These are phyloP conservation scores for Acyrthosiphon pisum DNA, from an alignment of 1,140 invertebrate genomes.

Conservation along the genomic window DNA sequence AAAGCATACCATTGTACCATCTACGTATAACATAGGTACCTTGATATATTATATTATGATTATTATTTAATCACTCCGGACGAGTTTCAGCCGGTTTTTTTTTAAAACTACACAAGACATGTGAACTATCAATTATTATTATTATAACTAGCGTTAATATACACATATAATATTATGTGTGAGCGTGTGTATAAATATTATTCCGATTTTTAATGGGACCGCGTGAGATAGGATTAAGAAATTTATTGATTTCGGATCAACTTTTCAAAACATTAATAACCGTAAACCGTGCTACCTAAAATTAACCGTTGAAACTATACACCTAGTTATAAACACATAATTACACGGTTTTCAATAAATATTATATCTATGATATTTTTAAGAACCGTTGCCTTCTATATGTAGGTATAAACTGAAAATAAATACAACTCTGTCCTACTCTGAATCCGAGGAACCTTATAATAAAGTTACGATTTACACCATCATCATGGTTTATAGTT, in stretches of 20 bases:
- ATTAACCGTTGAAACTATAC: neutral
- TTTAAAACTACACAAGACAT: neutral
- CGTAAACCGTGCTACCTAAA: neutral
- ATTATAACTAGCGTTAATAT: neutral
- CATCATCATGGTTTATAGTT: neutral
- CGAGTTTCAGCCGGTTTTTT: neutral
- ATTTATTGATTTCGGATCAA: neutral
- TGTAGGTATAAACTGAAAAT: neutral
- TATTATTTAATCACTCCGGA: neutral
- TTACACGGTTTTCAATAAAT: neutral
- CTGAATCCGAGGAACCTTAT: neutral
- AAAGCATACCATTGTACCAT: too few relatives aligned
- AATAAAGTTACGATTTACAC: neutral
- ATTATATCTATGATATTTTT: neutral
- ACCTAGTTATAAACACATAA: constrained; percentile 10
- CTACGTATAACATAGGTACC: neutral
- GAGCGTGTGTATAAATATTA: neutral
- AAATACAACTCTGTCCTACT: neutral
- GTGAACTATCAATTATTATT: constrained; percentile 10
- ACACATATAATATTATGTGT: neutral
- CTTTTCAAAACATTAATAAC: constrained; percentile 14
- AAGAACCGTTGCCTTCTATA: neutral
- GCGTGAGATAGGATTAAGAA: constrained; percentile 1
- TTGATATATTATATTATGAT: neutral
- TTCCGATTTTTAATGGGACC: neutral